Percentiles rank a stretch among this genome's conserved stretches.
Conservation (phyloP, 2,113 vertebrate genomes). For the Merops nubicus region DNA sequence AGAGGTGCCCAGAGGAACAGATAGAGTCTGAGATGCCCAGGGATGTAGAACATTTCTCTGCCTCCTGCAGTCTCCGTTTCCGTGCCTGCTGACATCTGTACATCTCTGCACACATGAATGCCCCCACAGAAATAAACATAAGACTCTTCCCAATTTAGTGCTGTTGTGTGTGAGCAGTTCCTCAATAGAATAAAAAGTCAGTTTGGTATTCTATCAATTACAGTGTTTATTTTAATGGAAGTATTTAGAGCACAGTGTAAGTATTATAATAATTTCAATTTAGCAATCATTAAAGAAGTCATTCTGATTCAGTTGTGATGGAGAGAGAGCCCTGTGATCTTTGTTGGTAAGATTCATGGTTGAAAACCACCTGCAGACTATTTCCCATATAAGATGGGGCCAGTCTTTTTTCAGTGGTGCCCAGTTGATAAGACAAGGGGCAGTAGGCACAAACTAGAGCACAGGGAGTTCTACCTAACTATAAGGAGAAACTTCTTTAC, state of each 20-base stretch:
- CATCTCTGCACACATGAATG: too few relatives aligned
- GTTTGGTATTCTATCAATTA: not conserved
- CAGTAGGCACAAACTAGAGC: not conserved
- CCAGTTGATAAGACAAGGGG: not conserved
- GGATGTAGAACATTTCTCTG: not conserved
- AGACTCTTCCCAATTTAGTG: not conserved
- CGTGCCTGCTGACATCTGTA: rapidly evolving
- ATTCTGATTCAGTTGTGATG: not conserved
- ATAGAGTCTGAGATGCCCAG: not conserved
- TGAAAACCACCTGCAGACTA: not conserved
- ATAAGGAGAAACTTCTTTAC: not conserved
- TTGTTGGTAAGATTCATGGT: not conserved
- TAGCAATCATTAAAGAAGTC: not conserved
- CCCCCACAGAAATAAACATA: not conserved
- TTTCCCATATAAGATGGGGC: not conserved
- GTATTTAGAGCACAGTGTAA: not conserved
- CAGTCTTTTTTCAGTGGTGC: not conserved
- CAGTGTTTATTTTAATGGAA: not conserved
- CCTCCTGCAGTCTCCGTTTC: not conserved
- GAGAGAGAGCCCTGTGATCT: not conserved
- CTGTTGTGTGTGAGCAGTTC: not conserved
- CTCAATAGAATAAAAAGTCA: not conserved
- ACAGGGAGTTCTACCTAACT: not conserved
- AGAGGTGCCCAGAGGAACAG: not conserved
- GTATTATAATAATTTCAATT: not conserved